These are phyloP conservation scores for Vombatus ursinus DNA, from an alignment of 2,113 vertebrate genomes.

Conservation along the genomic window DNA sequence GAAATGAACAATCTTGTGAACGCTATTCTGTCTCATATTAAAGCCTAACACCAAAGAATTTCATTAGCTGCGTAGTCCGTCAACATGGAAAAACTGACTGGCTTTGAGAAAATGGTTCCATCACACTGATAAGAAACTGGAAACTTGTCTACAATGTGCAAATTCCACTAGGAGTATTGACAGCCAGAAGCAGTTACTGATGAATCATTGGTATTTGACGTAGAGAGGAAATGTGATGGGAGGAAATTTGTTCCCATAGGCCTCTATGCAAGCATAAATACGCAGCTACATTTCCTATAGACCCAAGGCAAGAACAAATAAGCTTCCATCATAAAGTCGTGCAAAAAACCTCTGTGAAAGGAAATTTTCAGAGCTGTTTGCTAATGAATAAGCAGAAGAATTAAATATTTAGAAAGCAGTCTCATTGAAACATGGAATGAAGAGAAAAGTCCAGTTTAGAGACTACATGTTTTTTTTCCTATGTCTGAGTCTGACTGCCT, in stretches of 20 bases:
- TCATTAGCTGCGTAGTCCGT: neutral
- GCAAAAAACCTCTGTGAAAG: neutral
- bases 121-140: neutral
- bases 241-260: neutral
- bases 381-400: neutral
- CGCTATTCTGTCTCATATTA: slow-evolving; percentile 16
- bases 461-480: neutral
- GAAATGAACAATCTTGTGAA: neutral
- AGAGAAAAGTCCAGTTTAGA: neutral
- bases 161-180: slow-evolving; percentile 19
- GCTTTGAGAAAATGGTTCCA: neutral
- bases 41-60: neutral
- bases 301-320: neutral
- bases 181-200: slow-evolving; percentile 6
- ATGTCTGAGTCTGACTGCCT: neutral
- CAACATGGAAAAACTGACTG: slow-evolving; percentile 20
- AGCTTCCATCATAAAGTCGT: neutral
- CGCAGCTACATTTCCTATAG: neutral
- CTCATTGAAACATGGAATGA: neutral
- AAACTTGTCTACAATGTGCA: neutral
- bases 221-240: slow-evolving; percentile 20
- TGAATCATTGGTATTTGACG: slow-evolving; percentile 26
- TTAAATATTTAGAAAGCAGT: neutral
- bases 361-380: neutral
- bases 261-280: neutral